A percentile compares a stretch with the other conserved stretches of the same genome.
These are phyloP conservation scores for Stomorhina lunata DNA, from an alignment of 2,888 invertebrate genomes.

Conservation along the genomic window DNA sequence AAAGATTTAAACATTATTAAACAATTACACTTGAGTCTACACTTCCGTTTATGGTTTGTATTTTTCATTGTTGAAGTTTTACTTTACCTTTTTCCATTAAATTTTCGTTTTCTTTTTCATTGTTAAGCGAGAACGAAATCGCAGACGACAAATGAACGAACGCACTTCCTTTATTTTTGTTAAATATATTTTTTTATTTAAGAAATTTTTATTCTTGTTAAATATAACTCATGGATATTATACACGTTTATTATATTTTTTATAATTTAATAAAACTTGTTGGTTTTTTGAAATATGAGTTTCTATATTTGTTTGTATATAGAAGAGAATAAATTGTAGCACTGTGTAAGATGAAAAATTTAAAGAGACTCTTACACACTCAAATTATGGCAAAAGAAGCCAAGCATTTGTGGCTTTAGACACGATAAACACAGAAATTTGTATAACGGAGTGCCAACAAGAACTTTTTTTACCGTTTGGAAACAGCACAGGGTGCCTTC, in stretches of 20 bases:
- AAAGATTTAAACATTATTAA: slow-evolving; percentile 55
- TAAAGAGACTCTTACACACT: too few species aligned
- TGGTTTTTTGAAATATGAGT: slow-evolving; percentile 2
- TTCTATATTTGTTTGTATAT: too few species aligned
- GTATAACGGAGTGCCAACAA: too few species aligned
- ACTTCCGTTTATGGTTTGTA: slow-evolving; percentile 41
- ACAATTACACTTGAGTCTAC: slow-evolving; percentile 43
- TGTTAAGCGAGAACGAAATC: neutral
- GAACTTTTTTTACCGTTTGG: too few species aligned
- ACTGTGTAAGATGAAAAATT: too few species aligned
- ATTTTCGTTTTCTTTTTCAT: neutral
- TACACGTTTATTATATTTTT: slow-evolving; percentile 12
- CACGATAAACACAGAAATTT: too few species aligned
- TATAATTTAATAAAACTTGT: neutral
- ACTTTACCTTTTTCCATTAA: neutral
- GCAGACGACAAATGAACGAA: slow-evolving; percentile 11
- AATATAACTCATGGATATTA: slow-evolving; percentile 42
- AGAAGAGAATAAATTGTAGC: too few species aligned
- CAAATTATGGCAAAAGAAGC: too few species aligned
- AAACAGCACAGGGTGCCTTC: too few species aligned
- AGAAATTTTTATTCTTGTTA: slow-evolving; percentile 8
- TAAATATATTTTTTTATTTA: neutral
- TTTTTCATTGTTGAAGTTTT: neutral
- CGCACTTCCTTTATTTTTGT: neutral
- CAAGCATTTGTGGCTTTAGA: too few species aligned